Percentiles rank a stretch among this genome's conserved stretches.
These are phyloP conservation scores for Chrosomus eos DNA, from an alignment of 2,797 vertebrate genomes.

Conservation along the genomic window DNA sequence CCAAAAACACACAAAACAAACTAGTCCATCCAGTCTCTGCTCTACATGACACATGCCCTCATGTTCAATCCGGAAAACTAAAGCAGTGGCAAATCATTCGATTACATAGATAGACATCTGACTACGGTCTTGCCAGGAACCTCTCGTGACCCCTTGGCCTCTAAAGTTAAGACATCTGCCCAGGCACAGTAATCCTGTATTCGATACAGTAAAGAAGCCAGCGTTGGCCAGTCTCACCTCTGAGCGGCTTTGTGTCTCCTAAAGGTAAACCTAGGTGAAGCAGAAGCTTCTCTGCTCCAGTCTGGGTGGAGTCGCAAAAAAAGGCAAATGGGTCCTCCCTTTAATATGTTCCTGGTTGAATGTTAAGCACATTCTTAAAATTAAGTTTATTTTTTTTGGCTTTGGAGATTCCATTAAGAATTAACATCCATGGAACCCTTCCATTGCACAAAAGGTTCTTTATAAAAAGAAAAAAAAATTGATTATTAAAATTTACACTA, in stretches of 20 bases:
- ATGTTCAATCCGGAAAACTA: slow-evolving; percentile 9
- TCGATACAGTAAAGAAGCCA: background rate
- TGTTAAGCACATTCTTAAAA: background rate
- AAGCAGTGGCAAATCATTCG: background rate
- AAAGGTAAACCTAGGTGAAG: slow-evolving; percentile 22
- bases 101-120: slow-evolving; percentile 19
- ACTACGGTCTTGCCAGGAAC: background rate
- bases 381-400: background rate
- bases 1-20: slow-evolving; percentile 25
- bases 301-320: slow-evolving; percentile 42
- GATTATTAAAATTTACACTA: background rate
- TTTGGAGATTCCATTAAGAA: background rate
- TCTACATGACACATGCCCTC: slow-evolving; percentile 22
- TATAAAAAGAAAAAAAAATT: background rate
- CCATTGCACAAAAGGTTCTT: background rate
- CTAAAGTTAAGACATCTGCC: slow-evolving; percentile 5
- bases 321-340: slow-evolving; percentile 46
- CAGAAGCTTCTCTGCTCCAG: slow-evolving; percentile 32
- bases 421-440: background rate
- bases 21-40: slow-evolving; percentile 43
- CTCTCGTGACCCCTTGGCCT: background rate
- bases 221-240: slow-evolving; percentile 38
- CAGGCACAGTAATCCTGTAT: slow-evolving; percentile 27
- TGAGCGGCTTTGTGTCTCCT: slow-evolving; percentile 34
- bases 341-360: background rate